A percentile compares a stretch with the other conserved stretches of the same genome.
Evolutionary conservation across 2,113 vertebrate genomes (phyloP).

Genomic region (Irena cyanogastra): DNA sequence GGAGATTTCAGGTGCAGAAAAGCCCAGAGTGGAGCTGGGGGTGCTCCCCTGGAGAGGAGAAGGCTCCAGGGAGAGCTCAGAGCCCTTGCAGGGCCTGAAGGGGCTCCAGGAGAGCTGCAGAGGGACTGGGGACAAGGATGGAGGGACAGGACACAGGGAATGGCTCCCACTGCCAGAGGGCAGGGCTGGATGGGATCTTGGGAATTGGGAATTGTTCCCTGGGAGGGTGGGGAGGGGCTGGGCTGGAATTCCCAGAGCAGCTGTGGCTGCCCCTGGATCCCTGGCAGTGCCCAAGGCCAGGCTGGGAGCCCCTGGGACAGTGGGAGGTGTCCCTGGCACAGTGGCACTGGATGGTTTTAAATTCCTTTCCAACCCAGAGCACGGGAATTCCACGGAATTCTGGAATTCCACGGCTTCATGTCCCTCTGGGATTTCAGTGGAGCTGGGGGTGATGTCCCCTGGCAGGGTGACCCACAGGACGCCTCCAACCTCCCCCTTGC

Average conservation of each 20-base stretch:
- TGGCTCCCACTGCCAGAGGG: no score
- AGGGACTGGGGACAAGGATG: no score
- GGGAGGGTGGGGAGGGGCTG: neutral
- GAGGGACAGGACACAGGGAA: no score
- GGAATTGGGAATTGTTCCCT: neutral
- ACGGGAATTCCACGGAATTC: neutral
- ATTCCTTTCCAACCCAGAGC: neutral
- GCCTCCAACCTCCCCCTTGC: neutral
- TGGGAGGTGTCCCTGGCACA: neutral
- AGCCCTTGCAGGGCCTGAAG: no score
- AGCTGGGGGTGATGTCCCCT: neutral
- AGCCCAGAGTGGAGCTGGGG: neutral
- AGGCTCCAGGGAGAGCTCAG: no score
- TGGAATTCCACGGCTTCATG: neutral
- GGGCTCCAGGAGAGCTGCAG: no score
- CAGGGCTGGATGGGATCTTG: no score
- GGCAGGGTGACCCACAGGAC: neutral
- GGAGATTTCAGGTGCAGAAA: neutral
- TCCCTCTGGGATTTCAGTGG: neutral
- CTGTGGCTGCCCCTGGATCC: neutral
- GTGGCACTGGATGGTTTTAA: no score
- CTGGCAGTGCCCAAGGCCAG: neutral
- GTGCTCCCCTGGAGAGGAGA: no score
- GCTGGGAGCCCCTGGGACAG: neutral
- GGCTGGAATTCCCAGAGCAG: neutral